Evolutionary conservation across 2,113 vertebrate genomes (phyloP).

Genomic region (Hydrolagus affinis): DNA sequence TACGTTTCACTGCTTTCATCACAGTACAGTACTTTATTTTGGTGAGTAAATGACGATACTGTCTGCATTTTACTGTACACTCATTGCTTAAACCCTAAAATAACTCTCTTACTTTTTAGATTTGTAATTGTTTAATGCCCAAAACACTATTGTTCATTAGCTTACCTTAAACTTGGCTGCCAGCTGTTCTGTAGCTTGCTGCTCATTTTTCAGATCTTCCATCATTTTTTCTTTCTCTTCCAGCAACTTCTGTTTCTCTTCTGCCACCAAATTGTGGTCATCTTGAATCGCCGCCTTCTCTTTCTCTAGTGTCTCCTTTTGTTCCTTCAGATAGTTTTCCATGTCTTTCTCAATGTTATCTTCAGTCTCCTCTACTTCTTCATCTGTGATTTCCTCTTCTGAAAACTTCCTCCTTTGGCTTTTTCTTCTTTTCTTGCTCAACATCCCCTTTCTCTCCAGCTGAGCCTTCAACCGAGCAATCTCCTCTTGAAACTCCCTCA

Average conservation of each 20-base stretch:
- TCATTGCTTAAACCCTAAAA: background rate
- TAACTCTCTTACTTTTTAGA: background rate
- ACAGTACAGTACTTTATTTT: background rate
- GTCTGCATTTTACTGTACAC: too few species aligned
- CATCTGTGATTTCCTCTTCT: constrained; percentile 42
- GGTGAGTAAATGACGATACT: background rate
- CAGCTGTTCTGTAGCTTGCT: constrained; percentile 81
- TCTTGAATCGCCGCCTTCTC: constrained; percentile 88
- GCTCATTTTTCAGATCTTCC: constrained; percentile 80
- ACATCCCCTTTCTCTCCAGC: constrained; percentile 77
- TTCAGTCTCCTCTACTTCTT: constrained; percentile 52
- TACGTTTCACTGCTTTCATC: background rate
- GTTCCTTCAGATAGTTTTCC: constrained; percentile 79
- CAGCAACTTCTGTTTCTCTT: constrained; percentile 86
- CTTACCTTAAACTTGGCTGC: constrained; percentile 90
- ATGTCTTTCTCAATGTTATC: constrained; percentile 64
- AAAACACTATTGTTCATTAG: background rate
- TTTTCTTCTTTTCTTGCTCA: constrained; percentile 65
- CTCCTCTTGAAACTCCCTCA: constrained; percentile 91
- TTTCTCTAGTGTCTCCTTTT: constrained; percentile 80
- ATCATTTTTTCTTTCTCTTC: constrained; percentile 96
- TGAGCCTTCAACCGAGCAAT: constrained; percentile 82
- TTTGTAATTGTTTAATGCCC: background rate
- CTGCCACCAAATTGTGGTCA: constrained; percentile 78
- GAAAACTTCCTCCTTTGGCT: constrained; percentile 58